Base-by-base conservation (phyloP, 1,140 invertebrate genomes). In the Pseudomyrmex flavicornis region DNA sequence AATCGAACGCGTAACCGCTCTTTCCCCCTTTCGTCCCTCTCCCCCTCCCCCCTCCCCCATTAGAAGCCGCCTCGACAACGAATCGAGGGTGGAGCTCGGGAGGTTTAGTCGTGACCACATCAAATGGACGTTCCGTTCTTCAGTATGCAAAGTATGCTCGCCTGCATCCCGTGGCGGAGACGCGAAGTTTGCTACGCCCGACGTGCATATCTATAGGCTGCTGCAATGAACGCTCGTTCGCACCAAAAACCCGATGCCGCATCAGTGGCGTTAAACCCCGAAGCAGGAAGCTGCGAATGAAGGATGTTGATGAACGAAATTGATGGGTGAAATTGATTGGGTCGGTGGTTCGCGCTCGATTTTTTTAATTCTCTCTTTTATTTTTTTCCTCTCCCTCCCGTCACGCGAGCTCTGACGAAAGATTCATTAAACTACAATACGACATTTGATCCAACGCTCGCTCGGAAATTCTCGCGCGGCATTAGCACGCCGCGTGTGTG, bases 61-160 rank as follows among this genome's bases (percentile, higher is more conserved):
- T 48, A 7, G 54, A 35, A 5, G 54, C 68, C 44, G n/a, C 48
- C 72, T 80, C 50, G 56, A 80, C 83, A 82, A 75, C 59, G 73
- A 74, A 68, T 74, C 63, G 35, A 48, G 56, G 17, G 44, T 63
- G 65, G 74, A 65, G 79, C 72, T 22, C n/a, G 58, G 61, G 76
- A 66, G 79, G 84, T 84, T 89, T 61, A 63, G 65, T 68, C 82
- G 84, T 89, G 86, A 90, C 91, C 91, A 91, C 91, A 91, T 91
- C 91, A 90, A 91, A 91, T 91, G 90, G 90, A 91, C 89, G 80
- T 80, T 82, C 68, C 79, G 72, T 52, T 82, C 74, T 83, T 65
- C 69, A 84, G 85, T 89, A 91, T 90, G 90, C 85, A 90, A 91
- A 91, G 85, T 91, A 88, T 90, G 77, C 56, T 58, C 70, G 63